Base-by-base conservation (phyloP, 2,113 vertebrate species). In the Chunga burmeisteri region DNA sequence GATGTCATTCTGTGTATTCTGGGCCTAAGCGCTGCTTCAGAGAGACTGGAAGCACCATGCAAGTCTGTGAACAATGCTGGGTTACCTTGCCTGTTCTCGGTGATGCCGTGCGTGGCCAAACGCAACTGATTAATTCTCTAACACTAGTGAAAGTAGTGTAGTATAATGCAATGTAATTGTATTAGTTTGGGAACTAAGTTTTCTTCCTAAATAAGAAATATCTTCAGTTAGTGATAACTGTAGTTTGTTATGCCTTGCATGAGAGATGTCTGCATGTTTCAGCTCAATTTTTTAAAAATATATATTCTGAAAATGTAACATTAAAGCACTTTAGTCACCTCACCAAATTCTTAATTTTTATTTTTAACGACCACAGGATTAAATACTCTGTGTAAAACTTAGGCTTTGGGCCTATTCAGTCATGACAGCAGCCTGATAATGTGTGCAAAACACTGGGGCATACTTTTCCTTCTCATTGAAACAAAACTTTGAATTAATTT, bases 1-100 rank as follows among this genome's bases (percentile, higher is more conserved):
- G 94, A 90, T 96, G 87, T 91, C 78, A 67, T 75, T 85, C 49
- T 36, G 23, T 46, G 10, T 91, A 30, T 91, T 85, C 86, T 72
- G 88, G 85, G 71, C 81, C 84, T 21, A 8, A 90, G 81, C 29
- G 52, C 81, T 79, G 93, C 65, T 67, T 63, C 29, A 8, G 71
- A 47, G 72, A 58, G 85, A 53, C 65, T 10, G 22, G 92, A 59
- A 90, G 71, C 84, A 73, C 26, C 6, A 0, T 40, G 78, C 21
- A 18, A 34, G 32, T 50, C 53, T 49, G 22, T 59, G 73, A 72
- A 67, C 73, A 61, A 21, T 75, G 77, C 90, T 3, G 1, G 10
- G 52, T 40, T 75, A 13, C 86, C 68, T 55, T 83, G 56, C 68
- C 61, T 85, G 67, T 70, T 80, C 63, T n/a, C 40, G 15, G 34